phyloP scores from a whole-genome alignment of 2,113 vertebrate genomes.

The Casuarius casuarius region DNA sequence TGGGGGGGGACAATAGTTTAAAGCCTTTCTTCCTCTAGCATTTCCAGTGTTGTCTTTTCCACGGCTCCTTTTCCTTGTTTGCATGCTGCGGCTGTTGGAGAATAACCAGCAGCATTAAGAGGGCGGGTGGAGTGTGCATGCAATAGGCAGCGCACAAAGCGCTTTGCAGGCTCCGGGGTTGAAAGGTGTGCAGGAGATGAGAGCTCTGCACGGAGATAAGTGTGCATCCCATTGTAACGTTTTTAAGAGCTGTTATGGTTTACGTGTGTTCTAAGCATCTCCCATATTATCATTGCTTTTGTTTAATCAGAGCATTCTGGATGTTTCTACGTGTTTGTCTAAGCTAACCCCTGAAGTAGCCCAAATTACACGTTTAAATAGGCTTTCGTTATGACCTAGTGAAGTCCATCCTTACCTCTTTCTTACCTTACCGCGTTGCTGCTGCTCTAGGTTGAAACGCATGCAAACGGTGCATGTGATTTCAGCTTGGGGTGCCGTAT shows the following conservation, averaged over 20 bases:
- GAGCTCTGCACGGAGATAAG: not conserved
- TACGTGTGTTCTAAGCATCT: not conserved
- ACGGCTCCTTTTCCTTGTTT: not conserved
- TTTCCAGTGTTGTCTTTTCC: not conserved
- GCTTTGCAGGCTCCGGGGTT: not conserved
- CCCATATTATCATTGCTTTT: not conserved
- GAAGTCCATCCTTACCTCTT: rapidly evolving
- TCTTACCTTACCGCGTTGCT: not conserved
- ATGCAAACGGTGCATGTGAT: rapidly evolving
- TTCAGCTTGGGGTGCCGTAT: not conserved
- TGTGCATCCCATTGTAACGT: not conserved
- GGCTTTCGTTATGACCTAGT: not conserved
- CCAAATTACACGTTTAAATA: not conserved
- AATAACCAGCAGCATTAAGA: not conserved
- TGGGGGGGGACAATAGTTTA: not conserved
- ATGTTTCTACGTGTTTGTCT: not conserved
- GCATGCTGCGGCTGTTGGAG: not conserved
- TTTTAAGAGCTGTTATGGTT: not conserved
- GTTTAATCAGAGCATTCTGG: not conserved
- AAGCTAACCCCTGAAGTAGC: not conserved
- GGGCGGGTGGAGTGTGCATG: not conserved
- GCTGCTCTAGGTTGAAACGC: not conserved
- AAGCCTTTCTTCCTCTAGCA: not conserved
- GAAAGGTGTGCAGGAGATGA: not conserved
- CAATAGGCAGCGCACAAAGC: not conserved